Conservation (phyloP, 2,113 vertebrate species). For the Okapia johnstoni region DNA sequence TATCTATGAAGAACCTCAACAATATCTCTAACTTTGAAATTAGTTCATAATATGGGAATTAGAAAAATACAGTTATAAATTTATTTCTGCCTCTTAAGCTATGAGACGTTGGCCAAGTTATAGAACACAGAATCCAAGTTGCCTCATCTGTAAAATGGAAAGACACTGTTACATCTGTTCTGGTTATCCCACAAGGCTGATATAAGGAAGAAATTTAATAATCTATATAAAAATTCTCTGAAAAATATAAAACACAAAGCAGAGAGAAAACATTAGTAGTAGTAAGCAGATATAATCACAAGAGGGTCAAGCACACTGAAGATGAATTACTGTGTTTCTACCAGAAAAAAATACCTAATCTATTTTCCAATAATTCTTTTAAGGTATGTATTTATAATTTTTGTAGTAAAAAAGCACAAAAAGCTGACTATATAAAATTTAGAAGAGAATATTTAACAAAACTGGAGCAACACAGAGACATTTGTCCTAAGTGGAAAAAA, state of each 20-base stretch:
- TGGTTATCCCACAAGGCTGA: background rate
- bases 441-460: background rate
- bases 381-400: slow-evolving; percentile 2
- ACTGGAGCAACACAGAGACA: background rate
- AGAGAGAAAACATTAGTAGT: background rate
- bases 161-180: background rate
- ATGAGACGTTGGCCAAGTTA: background rate
- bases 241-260: slow-evolving; percentile 49
- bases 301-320: background rate
- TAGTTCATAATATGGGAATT: background rate
- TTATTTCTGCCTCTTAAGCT: background rate
- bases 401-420: slow-evolving; percentile 27
- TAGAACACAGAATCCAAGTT: background rate
- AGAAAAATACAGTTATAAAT: slow-evolving; percentile 14
- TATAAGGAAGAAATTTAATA: slow-evolving; percentile 46
- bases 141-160: slow-evolving; percentile 1
- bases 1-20: background rate
- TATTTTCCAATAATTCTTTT: background rate
- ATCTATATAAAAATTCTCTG: slow-evolving; percentile 30
- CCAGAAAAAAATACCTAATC: background rate
- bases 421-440: background rate
- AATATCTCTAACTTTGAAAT: slow-evolving; percentile 34
- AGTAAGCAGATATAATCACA: background rate
- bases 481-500: background rate
- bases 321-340: slow-evolving; percentile 1